Percentiles rank a stretch among this genome's conserved stretches.
Conservation (phyloP, 2,113 vertebrate genomes). For the Diphyllodes magnificus region DNA sequence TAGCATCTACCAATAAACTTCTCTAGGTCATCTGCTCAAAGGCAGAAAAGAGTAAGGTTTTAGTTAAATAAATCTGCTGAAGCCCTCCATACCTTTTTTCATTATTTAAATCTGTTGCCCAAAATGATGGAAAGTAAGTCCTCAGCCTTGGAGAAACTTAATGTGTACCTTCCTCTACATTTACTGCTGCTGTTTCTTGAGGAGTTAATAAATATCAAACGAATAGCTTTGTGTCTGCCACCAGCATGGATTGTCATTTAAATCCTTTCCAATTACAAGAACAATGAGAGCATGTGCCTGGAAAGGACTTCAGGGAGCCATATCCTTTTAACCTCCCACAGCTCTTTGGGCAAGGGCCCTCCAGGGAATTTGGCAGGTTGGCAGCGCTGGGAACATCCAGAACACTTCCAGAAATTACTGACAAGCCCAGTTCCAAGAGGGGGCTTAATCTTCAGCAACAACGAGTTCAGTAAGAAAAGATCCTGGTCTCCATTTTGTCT, state of each 20-base stretch:
- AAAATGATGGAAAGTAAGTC: background rate
- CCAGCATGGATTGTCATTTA: background rate
- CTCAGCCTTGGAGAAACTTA: background rate
- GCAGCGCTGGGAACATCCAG: background rate
- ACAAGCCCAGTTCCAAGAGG: background rate
- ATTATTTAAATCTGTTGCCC: background rate
- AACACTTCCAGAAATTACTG: background rate
- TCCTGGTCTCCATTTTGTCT: background rate
- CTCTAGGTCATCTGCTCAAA: background rate
- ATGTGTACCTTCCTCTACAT: background rate
- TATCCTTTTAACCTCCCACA: background rate
- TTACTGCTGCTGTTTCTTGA: background rate
- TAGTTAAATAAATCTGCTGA: background rate
- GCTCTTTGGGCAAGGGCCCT: background rate
- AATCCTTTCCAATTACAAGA: background rate
- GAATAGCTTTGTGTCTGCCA: background rate
- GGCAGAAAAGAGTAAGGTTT: background rate
- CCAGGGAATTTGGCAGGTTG: background rate
- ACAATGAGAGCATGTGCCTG: slow-evolving; percentile 34
- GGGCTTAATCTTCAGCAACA: background rate
- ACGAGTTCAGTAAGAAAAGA: background rate
- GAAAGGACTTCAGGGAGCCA: background rate
- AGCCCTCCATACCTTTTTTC: background rate
- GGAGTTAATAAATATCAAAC: background rate
- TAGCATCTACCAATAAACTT: background rate